These are phyloP conservation scores for Drosophila mimetica DNA, from an alignment of 2,888 invertebrate species.

Conservation along the genomic window DNA sequence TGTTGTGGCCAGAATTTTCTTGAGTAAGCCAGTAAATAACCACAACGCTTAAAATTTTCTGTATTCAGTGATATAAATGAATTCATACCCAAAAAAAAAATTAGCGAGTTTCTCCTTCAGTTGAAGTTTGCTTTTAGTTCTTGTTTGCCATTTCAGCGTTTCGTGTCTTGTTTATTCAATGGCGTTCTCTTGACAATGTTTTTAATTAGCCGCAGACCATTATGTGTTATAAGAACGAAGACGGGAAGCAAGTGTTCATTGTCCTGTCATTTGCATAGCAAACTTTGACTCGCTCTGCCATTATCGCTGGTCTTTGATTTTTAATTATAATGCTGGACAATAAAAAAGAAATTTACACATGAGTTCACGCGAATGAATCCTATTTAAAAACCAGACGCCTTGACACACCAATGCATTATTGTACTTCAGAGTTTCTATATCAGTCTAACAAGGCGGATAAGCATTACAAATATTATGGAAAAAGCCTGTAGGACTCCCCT, in stretches of 20 bases:
- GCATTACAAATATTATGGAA: background rate
- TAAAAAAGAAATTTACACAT: constrained; percentile 75
- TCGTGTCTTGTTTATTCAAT: constrained; percentile 62
- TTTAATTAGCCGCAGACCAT: constrained; percentile 80
- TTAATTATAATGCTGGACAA: constrained; percentile 68
- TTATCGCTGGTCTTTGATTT: constrained; percentile 75
- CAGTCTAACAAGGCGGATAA: background rate
- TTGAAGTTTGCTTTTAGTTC: constrained; percentile 32
- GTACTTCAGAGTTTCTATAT: constrained; percentile 1
- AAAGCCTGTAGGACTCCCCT: constrained; percentile 10
- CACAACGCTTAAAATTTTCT: background rate
- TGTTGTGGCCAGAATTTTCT: constrained; percentile 21
- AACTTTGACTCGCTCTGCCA: constrained; percentile 63
- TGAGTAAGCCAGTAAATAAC: background rate
- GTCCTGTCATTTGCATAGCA: constrained; percentile 84
- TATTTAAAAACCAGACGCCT: constrained; percentile 7
- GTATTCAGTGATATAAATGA: background rate
- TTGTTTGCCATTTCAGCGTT: constrained; percentile 64
- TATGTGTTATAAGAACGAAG: constrained; percentile 51
- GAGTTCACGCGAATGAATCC: constrained; percentile 79
- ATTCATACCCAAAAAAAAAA: too few relatives aligned
- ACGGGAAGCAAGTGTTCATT: constrained; percentile 64
- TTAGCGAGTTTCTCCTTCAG: background rate
- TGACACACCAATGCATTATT: constrained; percentile 28
- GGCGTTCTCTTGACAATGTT: constrained; percentile 66